These are phyloP conservation scores for Chelmon rostratus DNA, from an alignment of 2,797 vertebrate genomes.

Conservation along the genomic window DNA sequence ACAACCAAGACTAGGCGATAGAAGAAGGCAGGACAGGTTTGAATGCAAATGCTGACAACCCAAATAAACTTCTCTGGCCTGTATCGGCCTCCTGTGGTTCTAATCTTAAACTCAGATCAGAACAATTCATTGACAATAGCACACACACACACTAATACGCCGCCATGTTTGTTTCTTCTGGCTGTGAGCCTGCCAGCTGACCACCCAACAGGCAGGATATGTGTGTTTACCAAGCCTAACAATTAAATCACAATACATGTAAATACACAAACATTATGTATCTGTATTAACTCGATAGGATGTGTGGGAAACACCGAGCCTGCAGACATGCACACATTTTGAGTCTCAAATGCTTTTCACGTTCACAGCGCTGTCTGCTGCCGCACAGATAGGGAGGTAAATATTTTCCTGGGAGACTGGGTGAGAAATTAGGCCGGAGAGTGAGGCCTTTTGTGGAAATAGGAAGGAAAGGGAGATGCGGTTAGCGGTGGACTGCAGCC, in stretches of 20 bases:
- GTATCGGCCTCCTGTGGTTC: conserved; percentile 39
- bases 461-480: conserved; percentile 63
- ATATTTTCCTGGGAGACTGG: conserved; percentile 47
- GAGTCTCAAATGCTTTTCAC: background rate
- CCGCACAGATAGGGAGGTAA: conserved; percentile 46
- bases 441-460: conserved; percentile 49
- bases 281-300: conserved; percentile 4
- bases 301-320: background rate
- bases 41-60: conserved; percentile 52
- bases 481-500: conserved; percentile 41
- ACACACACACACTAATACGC: conserved; percentile 45
- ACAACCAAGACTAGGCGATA: background rate
- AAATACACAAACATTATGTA: conserved; percentile 26
- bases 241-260: conserved; percentile 30
- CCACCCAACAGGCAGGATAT: conserved; percentile 49
- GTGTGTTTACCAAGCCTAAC: conserved; percentile 48
- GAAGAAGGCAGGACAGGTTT: conserved; percentile 36
- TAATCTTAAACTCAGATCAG: conserved; percentile 59
- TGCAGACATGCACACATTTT: background rate
- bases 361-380: background rate
- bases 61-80: conserved; percentile 60
- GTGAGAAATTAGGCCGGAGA: conserved; percentile 27
- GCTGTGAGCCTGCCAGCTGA: conserved; percentile 51
- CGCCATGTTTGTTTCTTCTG: conserved; percentile 69
- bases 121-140: conserved; percentile 63